Percentiles rank a stretch among this genome's conserved stretches.
These are phyloP conservation scores for Heterotis niloticus DNA, from an alignment of 2,113 vertebrate species.

Conservation along the genomic window DNA sequence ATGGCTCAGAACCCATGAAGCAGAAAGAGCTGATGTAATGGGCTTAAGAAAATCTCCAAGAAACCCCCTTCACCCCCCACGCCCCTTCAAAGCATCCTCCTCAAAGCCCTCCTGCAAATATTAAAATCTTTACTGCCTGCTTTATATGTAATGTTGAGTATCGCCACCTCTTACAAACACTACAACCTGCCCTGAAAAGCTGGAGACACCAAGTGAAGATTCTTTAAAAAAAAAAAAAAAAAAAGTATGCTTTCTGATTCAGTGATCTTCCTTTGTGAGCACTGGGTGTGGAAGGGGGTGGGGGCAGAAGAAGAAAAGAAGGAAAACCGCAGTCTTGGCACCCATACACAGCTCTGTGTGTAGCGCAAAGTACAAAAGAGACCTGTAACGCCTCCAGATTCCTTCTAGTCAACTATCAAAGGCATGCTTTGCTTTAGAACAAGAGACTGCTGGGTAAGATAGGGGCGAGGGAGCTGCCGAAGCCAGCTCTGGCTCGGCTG, in stretches of 20 bases:
- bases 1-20: slow-evolving; percentile 56
- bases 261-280: slow-evolving; percentile 47
- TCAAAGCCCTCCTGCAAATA: slow-evolving; percentile 36
- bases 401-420: slow-evolving; percentile 68
- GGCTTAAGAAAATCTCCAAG: slow-evolving; percentile 66
- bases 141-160: no score
- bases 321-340: slow-evolving; percentile 57
- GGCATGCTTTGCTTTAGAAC: slow-evolving; percentile 65
- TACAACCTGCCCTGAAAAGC: slow-evolving; percentile 16
- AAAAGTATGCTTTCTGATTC: slow-evolving; percentile 47
- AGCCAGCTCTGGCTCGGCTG: slow-evolving; percentile 54
- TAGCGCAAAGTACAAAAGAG: slow-evolving; percentile 63
- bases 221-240: slow-evolving; percentile 11
- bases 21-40: slow-evolving; percentile 70
- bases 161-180: slow-evolving; percentile 24
- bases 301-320: slow-evolving; percentile 35
- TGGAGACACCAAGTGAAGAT: neutral
- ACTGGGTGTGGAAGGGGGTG: slow-evolving; percentile 42
- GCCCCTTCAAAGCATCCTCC: slow-evolving; percentile 21
- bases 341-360: slow-evolving; percentile 45
- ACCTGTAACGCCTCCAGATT: slow-evolving; percentile 73
- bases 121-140: slow-evolving; percentile 25
- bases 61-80: slow-evolving; percentile 36
- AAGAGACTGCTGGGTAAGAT: slow-evolving; percentile 62
- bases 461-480: slow-evolving; percentile 55